Evolutionary conservation across 2,888 invertebrate genomes (phyloP).

Genomic region (Caenorhabditis panamensis): DNA sequence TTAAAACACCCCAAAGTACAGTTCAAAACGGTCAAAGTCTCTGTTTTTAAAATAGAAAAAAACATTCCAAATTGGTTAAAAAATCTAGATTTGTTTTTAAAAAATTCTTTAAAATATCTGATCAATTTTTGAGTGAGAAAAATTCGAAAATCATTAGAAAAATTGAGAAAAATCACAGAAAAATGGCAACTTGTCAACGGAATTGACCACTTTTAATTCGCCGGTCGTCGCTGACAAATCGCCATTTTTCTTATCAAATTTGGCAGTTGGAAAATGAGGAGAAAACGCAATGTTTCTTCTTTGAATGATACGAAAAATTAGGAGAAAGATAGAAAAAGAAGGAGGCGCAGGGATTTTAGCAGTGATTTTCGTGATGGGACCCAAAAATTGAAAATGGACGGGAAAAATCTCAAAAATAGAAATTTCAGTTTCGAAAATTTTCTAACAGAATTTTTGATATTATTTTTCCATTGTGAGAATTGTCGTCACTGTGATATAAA

Average conservation of each 20-base stretch:
- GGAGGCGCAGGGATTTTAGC: background rate
- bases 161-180: background rate
- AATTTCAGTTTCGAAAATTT: too few species aligned
- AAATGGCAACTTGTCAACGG: background rate
- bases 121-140: background rate
- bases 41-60: background rate
- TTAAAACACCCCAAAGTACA: background rate
- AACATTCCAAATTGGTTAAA: background rate
- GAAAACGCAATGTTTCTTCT: background rate
- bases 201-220: background rate
- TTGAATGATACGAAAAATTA: background rate
- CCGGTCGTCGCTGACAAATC: background rate
- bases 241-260: conserved; percentile 1
- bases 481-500: too few species aligned
- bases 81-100: background rate
- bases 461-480: too few species aligned
- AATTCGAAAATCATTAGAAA: background rate
- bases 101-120: too few species aligned
- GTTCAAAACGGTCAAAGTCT: background rate
- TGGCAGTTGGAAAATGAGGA: background rate
- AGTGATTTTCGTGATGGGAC: too few species aligned
- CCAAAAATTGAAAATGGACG: too few species aligned
- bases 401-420: too few species aligned
- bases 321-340: background rate
- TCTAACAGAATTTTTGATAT: too few species aligned